Percentiles rank a stretch among this genome's conserved stretches.
phyloP scores from a whole-genome alignment of 1,140 invertebrate genomes.

The Hyphantria cunea region DNA sequence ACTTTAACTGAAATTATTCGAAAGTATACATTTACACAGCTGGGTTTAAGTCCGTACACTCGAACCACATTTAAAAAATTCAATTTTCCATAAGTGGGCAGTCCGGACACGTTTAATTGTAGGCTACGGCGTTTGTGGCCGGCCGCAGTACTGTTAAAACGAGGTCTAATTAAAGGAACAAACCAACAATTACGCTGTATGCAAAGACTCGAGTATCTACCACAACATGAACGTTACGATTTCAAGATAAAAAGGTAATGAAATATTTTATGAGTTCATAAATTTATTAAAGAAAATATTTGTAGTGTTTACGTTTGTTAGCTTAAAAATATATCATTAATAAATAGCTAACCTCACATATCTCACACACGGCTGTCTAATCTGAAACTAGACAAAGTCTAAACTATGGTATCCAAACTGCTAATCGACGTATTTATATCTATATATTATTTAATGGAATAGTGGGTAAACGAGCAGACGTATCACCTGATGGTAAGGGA shows the following conservation, averaged over 20 bases:
- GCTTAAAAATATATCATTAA: neutral
- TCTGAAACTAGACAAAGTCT: too few species aligned
- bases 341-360: too few species aligned
- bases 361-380: too few species aligned
- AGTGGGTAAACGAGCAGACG: too few species aligned
- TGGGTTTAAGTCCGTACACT: too few species aligned
- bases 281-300: too few species aligned
- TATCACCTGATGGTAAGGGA: too few species aligned
- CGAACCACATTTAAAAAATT: constrained; percentile 21
- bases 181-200: constrained; percentile 14
- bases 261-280: neutral
- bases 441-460: too few species aligned
- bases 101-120: constrained; percentile 29
- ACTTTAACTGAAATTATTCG: too few species aligned
- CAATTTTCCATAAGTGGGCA: constrained; percentile 22
- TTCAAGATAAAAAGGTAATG: neutral
- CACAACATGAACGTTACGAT: neutral
- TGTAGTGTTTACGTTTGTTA: neutral
- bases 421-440: too few species aligned
- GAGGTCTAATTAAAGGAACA: constrained; percentile 24
- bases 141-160: neutral
- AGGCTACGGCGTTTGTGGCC: constrained; percentile 14
- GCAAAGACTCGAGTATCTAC: constrained; percentile 7
- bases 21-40: too few species aligned
- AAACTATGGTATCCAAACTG: too few species aligned